These are phyloP conservation scores for Peromyscus polionotus DNA, from an alignment of 2,113 vertebrate genomes.

Conservation along the genomic window DNA sequence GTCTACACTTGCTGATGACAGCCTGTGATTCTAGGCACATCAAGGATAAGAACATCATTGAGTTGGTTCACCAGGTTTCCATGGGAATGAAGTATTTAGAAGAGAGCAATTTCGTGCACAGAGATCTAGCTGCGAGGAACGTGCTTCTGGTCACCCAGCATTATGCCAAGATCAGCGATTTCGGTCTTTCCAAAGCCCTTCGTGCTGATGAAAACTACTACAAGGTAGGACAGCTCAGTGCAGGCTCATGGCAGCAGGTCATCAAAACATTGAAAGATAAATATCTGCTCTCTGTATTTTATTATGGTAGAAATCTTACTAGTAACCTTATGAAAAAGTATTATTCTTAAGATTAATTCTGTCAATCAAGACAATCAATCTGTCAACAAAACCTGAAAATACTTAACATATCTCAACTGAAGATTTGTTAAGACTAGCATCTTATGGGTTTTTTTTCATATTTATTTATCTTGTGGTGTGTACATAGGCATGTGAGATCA, in stretches of 20 bases:
- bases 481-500: too few relatives aligned
- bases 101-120: conserved; percentile 97
- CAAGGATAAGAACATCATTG: conserved; percentile 94
- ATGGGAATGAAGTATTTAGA: conserved; percentile 99
- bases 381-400: not conserved
- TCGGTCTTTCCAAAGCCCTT: conserved; percentile 98
- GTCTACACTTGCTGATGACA: conserved; percentile 33
- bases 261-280: not conserved
- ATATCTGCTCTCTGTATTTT: not conserved
- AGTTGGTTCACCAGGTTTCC: conserved; percentile 97
- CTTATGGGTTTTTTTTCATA: not conserved
- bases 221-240: conserved; percentile 85
- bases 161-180: conserved; percentile 99
- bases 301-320: not conserved
- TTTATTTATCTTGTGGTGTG: too few relatives aligned
- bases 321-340: not conserved
- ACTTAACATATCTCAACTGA: not conserved
- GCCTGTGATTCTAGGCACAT: conserved; percentile 88
- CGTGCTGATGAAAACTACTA: conserved; percentile 92
- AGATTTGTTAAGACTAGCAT: not conserved
- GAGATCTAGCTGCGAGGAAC: conserved; percentile 98
- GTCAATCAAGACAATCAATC: not conserved
- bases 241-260: not conserved
- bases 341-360: not conserved
- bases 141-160: conserved; percentile 97